Evolutionary conservation across 2,888 invertebrate genomes (phyloP).

Genomic region (Tortricodes alternella): DNA sequence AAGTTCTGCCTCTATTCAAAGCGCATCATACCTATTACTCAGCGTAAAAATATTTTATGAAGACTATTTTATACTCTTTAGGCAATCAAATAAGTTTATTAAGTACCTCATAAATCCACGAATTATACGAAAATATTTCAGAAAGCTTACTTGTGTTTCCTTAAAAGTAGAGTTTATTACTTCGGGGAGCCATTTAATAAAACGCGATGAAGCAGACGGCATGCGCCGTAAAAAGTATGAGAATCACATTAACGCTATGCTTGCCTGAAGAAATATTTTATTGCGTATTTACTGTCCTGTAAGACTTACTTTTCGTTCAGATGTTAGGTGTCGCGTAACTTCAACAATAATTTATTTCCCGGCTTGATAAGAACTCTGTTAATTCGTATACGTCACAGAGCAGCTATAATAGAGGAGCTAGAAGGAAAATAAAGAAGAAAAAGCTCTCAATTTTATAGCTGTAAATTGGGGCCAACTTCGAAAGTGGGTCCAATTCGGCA

Average conservation of each 20-base stretch:
- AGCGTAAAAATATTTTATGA: too few species aligned
- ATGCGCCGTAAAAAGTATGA: slow-evolving; percentile 23
- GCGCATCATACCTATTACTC: too few species aligned
- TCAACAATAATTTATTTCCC: slow-evolving; percentile 10
- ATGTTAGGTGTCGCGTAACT: background rate
- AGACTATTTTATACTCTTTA: background rate
- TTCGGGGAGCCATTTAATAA: slow-evolving; percentile 17
- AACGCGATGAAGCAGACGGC: slow-evolving; percentile 19
- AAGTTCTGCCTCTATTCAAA: too few species aligned
- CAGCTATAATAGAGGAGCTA: too few species aligned
- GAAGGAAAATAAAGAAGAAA: too few species aligned
- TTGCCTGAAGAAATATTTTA: slow-evolving; percentile 20
- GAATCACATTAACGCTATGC: slow-evolving; percentile 24
- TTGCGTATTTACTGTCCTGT: slow-evolving; percentile 29
- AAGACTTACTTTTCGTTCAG: background rate
- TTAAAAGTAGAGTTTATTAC: slow-evolving; percentile 26
- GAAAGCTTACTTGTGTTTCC: slow-evolving; percentile 30
- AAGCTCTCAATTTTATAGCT: too few species aligned
- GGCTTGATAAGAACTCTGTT: too few species aligned
- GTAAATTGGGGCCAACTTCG: too few species aligned
- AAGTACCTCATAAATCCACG: slow-evolving; percentile 15
- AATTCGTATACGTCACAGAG: too few species aligned
- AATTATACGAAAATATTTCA: slow-evolving; percentile 16
- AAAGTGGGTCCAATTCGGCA: too few species aligned
- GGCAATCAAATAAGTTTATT: slow-evolving; percentile 24